These are phyloP conservation scores for Emydocephalus ijimae DNA, from an alignment of 2,113 vertebrate genomes.

Conservation along the genomic window DNA sequence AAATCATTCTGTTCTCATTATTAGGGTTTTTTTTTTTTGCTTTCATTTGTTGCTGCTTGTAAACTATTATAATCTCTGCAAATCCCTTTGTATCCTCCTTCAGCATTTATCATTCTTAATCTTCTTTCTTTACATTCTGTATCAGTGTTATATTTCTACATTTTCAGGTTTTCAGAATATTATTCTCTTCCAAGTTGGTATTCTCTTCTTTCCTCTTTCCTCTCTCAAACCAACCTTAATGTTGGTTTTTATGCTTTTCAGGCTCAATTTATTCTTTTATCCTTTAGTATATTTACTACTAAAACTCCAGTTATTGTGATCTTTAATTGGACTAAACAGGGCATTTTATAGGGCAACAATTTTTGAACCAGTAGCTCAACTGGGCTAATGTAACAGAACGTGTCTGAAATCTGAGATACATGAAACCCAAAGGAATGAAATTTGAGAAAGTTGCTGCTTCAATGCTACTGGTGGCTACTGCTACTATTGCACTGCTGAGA, in stretches of 20 bases:
- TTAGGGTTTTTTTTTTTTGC: too few relatives aligned
- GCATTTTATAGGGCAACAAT: neutral
- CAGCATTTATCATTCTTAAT: neutral
- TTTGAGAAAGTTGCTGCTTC: neutral
- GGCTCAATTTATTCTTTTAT: neutral
- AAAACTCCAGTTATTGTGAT: neutral
- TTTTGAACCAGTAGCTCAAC: neutral
- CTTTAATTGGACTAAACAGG: neutral
- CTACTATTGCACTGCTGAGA: neutral
- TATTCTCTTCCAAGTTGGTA: neutral
- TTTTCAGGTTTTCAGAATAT: neutral
- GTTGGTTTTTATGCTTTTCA: conserved; percentile 9
- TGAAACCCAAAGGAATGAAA: neutral
- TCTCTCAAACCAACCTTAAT: neutral
- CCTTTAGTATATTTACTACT: neutral
- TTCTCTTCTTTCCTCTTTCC: neutral
- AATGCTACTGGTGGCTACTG: neutral
- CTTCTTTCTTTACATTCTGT: neutral
- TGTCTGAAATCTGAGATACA: neutral
- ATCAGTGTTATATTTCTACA: neutral
- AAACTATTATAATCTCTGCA: neutral
- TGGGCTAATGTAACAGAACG: neutral
- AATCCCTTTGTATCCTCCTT: neutral
- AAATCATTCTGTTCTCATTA: neutral
- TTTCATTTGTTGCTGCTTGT: neutral